Evolutionary conservation across 2,113 vertebrate species (phyloP).

Genomic region (Centrocercus urophasianus): DNA sequence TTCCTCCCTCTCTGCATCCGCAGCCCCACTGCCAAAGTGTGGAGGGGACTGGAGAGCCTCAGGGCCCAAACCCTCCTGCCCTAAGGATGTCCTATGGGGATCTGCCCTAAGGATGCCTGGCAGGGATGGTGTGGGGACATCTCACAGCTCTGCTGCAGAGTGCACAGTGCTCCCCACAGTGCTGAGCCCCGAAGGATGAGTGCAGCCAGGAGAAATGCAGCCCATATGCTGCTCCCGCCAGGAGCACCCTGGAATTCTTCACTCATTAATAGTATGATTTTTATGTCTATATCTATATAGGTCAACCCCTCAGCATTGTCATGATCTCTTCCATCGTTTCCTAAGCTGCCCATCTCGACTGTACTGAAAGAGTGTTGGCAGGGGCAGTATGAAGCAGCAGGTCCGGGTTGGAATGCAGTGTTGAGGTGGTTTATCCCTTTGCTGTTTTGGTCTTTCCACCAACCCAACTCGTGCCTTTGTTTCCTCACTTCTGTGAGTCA

Average conservation of each 20-base stretch:
- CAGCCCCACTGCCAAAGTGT: neutral
- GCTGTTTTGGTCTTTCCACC: neutral
- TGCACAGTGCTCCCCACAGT: too few species aligned
- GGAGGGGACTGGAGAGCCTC: too few species aligned
- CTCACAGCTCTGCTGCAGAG: too few species aligned
- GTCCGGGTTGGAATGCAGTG: fast-evolving
- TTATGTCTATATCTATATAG: neutral
- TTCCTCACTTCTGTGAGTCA: neutral
- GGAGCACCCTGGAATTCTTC: neutral
- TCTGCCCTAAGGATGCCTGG: too few species aligned
- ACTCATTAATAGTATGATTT: fast-evolving
- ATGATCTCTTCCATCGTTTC: fast-evolving
- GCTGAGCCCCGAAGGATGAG: neutral
- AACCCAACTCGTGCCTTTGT: neutral
- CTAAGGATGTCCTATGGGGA: neutral
- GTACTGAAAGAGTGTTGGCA: neutral
- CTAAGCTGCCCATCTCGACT: neutral
- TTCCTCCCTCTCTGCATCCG: fast-evolving
- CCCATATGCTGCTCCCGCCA: fast-evolving
- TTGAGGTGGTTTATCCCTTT: neutral
- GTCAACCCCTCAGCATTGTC: neutral
- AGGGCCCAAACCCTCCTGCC: too few species aligned
- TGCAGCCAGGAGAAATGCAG: fast-evolving
- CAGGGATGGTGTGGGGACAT: neutral
- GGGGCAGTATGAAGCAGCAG: too few species aligned